phyloP scores from a whole-genome alignment of 2,797 vertebrate genomes.

The Myotis myotis region DNA sequence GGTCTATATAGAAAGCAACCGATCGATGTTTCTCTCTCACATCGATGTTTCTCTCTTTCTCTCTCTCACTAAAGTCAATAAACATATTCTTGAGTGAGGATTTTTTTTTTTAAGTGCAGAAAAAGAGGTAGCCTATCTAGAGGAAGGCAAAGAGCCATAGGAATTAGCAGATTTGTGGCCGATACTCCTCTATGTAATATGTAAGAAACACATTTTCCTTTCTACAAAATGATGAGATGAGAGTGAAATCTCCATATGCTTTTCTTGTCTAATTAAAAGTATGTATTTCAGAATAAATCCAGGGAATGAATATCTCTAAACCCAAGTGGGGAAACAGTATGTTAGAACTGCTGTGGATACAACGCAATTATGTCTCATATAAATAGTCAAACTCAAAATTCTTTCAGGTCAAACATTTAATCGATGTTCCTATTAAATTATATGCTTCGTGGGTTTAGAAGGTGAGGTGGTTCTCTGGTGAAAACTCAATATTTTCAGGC shows the following conservation, averaged over 20 bases:
- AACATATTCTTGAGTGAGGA: not conserved
- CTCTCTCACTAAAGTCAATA: not conserved
- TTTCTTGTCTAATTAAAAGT: conserved; percentile 39
- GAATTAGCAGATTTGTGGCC: not conserved
- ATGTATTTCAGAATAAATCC: conserved; percentile 5
- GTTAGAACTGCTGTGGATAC: not conserved
- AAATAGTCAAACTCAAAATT: conserved; percentile 41
- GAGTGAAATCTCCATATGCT: not conserved
- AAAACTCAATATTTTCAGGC: conserved; percentile 13
- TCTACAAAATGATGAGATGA: not conserved
- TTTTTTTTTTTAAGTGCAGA: not conserved
- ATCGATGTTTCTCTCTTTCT: not conserved
- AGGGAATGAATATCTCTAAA: conserved; percentile 18
- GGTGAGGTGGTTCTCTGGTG: conserved; percentile 1
- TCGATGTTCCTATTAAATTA: not conserved
- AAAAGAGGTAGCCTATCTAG: not conserved
- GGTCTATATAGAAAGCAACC: not conserved
- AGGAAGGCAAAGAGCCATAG: not conserved
- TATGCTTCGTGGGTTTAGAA: conserved; percentile 26
- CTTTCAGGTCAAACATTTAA: conserved; percentile 23
- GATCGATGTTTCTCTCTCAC: not conserved
- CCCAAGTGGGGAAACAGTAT: not conserved
- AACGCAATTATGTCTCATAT: not conserved
- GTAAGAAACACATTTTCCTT: not conserved
- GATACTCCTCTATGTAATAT: not conserved